Evolutionary conservation across 2,113 vertebrate species (phyloP).

Genomic region (Sorex araneus): DNA sequence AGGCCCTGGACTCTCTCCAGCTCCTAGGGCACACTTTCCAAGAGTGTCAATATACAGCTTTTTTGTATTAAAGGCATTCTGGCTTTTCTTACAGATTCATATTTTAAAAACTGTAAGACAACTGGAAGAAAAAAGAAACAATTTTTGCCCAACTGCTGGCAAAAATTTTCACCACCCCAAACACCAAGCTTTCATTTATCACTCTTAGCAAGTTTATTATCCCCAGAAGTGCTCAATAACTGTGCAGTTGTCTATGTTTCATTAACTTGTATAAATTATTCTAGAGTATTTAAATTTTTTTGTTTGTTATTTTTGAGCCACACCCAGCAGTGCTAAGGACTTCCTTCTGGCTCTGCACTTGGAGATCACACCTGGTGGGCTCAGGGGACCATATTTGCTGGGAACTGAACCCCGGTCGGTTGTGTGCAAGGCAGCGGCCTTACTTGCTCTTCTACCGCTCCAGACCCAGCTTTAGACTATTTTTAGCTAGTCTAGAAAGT

Average conservation of each 20-base stretch:
- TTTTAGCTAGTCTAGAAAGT: too few species aligned
- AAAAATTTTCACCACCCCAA: not conserved
- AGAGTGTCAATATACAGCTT: not conserved
- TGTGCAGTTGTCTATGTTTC: slow-evolving; percentile 40
- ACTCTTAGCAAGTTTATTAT: slow-evolving; percentile 28
- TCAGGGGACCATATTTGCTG: too few species aligned
- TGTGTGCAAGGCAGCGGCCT: too few species aligned
- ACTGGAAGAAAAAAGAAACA: not conserved
- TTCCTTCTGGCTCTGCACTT: too few species aligned
- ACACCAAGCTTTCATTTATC: not conserved
- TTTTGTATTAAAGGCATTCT: not conserved
- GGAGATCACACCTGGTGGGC: too few species aligned
- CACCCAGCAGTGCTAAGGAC: too few species aligned
- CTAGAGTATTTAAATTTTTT: not conserved
- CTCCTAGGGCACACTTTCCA: too few species aligned
- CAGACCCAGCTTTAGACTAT: too few species aligned
- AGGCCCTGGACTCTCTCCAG: too few species aligned
- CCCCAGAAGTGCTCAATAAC: not conserved
- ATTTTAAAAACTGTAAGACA: not conserved
- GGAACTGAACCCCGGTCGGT: too few species aligned
- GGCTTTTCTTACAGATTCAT: not conserved
- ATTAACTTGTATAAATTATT: not conserved
- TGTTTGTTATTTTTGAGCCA: too few species aligned
- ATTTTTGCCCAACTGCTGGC: not conserved
- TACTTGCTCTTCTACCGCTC: too few species aligned